Conservation (phyloP, 2,888 invertebrate species). For the Emmelina monodactyla region DNA sequence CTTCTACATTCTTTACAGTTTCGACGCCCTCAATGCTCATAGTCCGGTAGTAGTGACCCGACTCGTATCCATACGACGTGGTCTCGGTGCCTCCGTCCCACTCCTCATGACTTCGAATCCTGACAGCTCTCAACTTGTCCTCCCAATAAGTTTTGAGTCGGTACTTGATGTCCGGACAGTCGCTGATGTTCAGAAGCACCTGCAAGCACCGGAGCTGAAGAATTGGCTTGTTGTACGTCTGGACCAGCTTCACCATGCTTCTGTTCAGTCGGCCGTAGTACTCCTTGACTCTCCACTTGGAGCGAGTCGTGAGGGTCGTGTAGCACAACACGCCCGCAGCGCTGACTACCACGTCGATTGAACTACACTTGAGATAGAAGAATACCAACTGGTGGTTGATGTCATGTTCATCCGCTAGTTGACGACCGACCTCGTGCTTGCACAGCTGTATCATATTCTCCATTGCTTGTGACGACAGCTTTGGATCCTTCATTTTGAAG, state of each 20-base stretch:
- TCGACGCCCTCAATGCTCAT: constrained; percentile 39
- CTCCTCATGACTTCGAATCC: constrained; percentile 33
- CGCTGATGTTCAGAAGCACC: constrained; percentile 46
- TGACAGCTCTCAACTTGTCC: constrained; percentile 22
- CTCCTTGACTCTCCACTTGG: constrained; percentile 52
- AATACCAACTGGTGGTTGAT: constrained; percentile 26
- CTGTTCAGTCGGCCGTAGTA: constrained; percentile 27
- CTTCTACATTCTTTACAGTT: constrained; percentile 39
- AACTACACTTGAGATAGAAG: constrained; percentile 21
- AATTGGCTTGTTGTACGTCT: constrained; percentile 28
- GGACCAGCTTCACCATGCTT: constrained; percentile 27
- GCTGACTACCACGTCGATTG: constrained; percentile 32
- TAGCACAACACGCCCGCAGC: constrained; percentile 35
- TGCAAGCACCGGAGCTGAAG: constrained; percentile 40
- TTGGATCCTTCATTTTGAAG: constrained; percentile 26
- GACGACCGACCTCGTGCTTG: constrained; percentile 39
- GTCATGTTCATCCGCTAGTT: constrained; percentile 40
- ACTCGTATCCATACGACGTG: constrained; percentile 30
- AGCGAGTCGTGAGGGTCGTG: constrained; percentile 40
- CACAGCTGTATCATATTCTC: constrained; percentile 45
- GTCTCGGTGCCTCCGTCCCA: constrained; percentile 45
- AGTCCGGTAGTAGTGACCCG: constrained; percentile 43
- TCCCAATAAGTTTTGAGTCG: constrained; percentile 34
- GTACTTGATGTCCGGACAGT: constrained; percentile 41
- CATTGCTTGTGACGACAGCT: constrained; percentile 36